Conservation (phyloP, 2,797 vertebrate genomes). For the Ptychobarbus kaznakovi region DNA sequence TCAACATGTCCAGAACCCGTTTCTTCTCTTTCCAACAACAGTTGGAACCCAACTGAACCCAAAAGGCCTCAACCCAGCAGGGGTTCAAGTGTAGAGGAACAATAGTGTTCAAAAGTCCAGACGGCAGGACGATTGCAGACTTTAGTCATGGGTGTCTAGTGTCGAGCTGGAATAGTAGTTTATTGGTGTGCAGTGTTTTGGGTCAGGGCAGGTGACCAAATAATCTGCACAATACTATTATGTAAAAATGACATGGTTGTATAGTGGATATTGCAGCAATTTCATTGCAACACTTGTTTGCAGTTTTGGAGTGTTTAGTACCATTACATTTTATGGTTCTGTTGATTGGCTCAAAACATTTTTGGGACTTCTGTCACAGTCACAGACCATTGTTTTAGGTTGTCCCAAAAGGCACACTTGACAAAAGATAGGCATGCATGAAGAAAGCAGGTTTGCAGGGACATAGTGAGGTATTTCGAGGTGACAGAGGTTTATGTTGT, state of each 20-base stretch:
- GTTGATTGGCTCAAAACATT: neutral
- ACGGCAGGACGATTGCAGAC: neutral
- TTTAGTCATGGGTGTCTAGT: slow-evolving; percentile 9
- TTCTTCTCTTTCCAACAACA: neutral
- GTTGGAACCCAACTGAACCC: neutral
- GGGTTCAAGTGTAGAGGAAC: neutral
- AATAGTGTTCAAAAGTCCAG: neutral
- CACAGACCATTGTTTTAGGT: neutral
- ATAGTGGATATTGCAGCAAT: neutral
- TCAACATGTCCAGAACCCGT: neutral
- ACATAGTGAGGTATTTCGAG: slow-evolving; percentile 13
- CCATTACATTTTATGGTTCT: neutral
- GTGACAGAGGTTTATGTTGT: slow-evolving; percentile 8
- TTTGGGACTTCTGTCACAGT: neutral
- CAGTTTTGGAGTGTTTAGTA: neutral
- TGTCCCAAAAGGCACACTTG: neutral
- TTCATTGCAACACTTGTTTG: neutral
- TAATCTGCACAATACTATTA: neutral
- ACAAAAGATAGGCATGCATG: neutral
- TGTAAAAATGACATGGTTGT: slow-evolving; percentile 3
- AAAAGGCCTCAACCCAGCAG: neutral
- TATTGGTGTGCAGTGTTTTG: slow-evolving; percentile 12
- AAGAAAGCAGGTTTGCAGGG: neutral
- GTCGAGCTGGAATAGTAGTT: slow-evolving; percentile 6
- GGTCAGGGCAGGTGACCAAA: slow-evolving; percentile 5